These are phyloP conservation scores for Achlya flavicornis DNA, from an alignment of 2,888 invertebrate genomes.

Conservation along the genomic window DNA sequence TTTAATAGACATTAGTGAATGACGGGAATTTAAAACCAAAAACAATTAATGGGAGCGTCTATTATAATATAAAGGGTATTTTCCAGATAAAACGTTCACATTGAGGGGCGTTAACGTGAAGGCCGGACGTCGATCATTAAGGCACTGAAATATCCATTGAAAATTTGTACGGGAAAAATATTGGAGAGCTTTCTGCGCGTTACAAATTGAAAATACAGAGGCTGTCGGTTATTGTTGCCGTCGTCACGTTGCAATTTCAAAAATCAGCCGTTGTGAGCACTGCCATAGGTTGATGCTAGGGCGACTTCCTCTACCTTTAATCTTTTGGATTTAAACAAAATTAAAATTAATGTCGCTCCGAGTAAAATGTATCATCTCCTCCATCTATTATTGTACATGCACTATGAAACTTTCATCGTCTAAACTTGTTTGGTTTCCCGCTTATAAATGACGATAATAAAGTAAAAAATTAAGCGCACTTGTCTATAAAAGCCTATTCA, in stretches of 20 bases:
- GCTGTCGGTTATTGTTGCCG: constrained; percentile 38
- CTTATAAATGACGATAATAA: too few relatives aligned
- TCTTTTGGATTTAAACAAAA: not conserved
- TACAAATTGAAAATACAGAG: constrained; percentile 49
- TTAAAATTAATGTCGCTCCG: not conserved
- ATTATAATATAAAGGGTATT: constrained; percentile 26
- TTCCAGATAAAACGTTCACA: constrained; percentile 29
- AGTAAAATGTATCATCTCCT: too few relatives aligned
- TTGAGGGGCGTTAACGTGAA: constrained; percentile 29
- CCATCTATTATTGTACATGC: too few relatives aligned
- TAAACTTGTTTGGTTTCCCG: too few relatives aligned
- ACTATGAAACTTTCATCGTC: too few relatives aligned
- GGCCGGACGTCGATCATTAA: constrained; percentile 41
- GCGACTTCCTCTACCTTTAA: constrained; percentile 31
- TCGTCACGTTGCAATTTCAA: constrained; percentile 45
- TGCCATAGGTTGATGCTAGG: constrained; percentile 31
- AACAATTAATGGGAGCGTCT: constrained; percentile 35
- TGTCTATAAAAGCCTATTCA: too few relatives aligned
- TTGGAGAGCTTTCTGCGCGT: constrained; percentile 23
- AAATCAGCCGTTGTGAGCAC: constrained; percentile 40
- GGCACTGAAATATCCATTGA: constrained; percentile 27
- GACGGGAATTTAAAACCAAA: constrained; percentile 23
- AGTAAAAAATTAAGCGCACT: too few relatives aligned
- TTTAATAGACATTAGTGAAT: constrained; percentile 23
- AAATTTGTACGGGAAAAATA: constrained; percentile 26